Percentiles rank a stretch among this genome's conserved stretches.
These are phyloP conservation scores for Sussaba pulchella DNA, from an alignment of 2,888 invertebrate genomes.

Conservation along the genomic window DNA sequence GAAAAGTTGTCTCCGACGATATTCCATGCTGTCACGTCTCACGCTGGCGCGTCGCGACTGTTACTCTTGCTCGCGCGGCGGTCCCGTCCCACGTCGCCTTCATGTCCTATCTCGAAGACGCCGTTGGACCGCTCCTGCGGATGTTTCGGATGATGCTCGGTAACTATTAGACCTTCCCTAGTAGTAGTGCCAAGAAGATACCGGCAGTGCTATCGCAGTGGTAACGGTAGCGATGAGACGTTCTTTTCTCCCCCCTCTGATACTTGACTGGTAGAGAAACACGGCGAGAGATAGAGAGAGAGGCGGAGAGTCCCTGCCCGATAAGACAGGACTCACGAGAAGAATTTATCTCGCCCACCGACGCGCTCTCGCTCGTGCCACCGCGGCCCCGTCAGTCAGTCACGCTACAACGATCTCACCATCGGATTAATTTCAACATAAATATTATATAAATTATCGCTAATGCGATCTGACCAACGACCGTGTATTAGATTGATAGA, in stretches of 20 bases:
- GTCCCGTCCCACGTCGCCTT: slow-evolving; percentile 45
- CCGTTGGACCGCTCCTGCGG: slow-evolving; percentile 28
- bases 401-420: slow-evolving; percentile 41
- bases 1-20: slow-evolving; percentile 43
- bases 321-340: slow-evolving; percentile 55
- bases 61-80: slow-evolving; percentile 53
- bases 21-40: slow-evolving; percentile 53
- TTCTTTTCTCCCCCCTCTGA: neutral
- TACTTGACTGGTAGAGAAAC: slow-evolving; percentile 19
- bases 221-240: slow-evolving; percentile 56
- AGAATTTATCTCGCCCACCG: slow-evolving; percentile 45
- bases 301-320: slow-evolving; percentile 21
- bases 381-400: slow-evolving; percentile 35
- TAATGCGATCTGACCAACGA: slow-evolving; percentile 11
- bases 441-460: slow-evolving; percentile 44
- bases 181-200: slow-evolving; percentile 55
- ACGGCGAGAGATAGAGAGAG: neutral
- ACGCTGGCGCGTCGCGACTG: slow-evolving; percentile 17
- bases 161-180: slow-evolving; percentile 8
- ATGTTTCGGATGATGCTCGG: slow-evolving; percentile 24
- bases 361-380: slow-evolving; percentile 17
- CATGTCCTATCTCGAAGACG: slow-evolving; percentile 35
- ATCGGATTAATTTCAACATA: slow-evolving; percentile 37
- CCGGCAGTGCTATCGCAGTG: slow-evolving; percentile 25
- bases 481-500: slow-evolving; percentile 19